These are phyloP conservation scores for Pterocles gutturalis DNA, from an alignment of 2,113 vertebrate genomes.

Conservation along the genomic window DNA sequence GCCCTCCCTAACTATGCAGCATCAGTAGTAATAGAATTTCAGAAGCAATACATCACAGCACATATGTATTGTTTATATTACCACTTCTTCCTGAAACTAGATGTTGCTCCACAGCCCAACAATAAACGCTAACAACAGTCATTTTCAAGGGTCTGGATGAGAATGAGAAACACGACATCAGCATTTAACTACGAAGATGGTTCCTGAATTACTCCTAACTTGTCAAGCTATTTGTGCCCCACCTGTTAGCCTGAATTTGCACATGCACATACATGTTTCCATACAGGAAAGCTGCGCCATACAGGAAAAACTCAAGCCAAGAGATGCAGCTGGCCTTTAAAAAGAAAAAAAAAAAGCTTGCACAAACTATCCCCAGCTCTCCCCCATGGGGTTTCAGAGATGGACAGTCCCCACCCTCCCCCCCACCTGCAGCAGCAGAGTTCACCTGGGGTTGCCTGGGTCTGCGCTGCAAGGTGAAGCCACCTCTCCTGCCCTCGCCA, in stretches of 20 bases:
- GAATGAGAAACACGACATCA: neutral
- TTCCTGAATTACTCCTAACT: neutral
- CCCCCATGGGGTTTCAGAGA: accelerated
- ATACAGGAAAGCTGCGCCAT: neutral
- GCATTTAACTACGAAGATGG: neutral
- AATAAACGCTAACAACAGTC: neutral
- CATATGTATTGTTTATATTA: neutral
- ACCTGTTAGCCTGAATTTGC: neutral
- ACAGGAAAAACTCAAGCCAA: neutral
- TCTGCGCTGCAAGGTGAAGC: neutral
- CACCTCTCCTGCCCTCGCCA: neutral
- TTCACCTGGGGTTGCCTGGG: neutral
- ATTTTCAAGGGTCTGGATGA: neutral
- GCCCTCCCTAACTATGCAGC: neutral
- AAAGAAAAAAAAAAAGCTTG: no score
- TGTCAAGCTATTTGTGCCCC: neutral
- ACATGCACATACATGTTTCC: neutral
- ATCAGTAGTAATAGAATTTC: neutral
- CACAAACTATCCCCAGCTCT: neutral
- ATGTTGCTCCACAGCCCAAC: neutral
- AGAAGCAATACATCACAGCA: neutral
- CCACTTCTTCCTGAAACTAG: neutral
- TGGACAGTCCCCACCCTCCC: neutral
- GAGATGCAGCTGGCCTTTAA: neutral
- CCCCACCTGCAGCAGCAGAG: neutral